These are phyloP conservation scores for Eospalax fontanierii DNA, from an alignment of 2,797 vertebrate species.

Conservation along the genomic window DNA sequence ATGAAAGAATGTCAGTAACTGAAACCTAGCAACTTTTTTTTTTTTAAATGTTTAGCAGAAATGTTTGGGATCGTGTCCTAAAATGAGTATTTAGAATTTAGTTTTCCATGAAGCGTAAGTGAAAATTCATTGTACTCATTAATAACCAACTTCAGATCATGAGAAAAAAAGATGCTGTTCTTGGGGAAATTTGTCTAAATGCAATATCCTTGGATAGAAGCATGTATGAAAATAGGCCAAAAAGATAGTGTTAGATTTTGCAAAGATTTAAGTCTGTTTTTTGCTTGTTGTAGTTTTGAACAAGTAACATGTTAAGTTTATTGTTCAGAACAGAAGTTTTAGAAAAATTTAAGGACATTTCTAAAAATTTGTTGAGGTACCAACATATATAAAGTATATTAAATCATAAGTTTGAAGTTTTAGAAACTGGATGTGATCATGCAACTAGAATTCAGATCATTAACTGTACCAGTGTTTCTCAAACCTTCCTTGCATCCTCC, in stretches of 20 bases:
- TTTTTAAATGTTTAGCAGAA: constrained; percentile 52
- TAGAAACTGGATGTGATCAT: not conserved
- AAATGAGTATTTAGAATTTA: constrained; percentile 38
- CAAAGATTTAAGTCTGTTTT: constrained; percentile 7
- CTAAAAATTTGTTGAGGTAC: constrained; percentile 27
- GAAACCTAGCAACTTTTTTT: constrained; percentile 27
- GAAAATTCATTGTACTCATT: constrained; percentile 38
- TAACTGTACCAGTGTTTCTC: not conserved
- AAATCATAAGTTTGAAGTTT: not conserved
- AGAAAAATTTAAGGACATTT: constrained; percentile 35
- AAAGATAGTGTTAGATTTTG: constrained; percentile 65
- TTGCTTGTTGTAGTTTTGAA: constrained; percentile 47
- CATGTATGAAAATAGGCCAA: constrained; percentile 30
- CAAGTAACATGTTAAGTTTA: constrained; percentile 49
- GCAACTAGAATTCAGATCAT: constrained; percentile 18
- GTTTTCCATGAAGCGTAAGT: constrained; percentile 30
- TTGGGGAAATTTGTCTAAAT: constrained; percentile 47
- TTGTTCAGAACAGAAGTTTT: constrained; percentile 50
- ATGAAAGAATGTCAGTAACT: constrained; percentile 29
- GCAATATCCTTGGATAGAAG: constrained; percentile 23
- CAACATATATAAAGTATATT: not conserved
- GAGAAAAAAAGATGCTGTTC: constrained; percentile 24
- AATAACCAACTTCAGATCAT: constrained; percentile 16
- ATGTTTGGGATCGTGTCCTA: constrained; percentile 31
- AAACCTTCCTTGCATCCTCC: not conserved